Evolutionary conservation across 2,888 invertebrate genomes (phyloP), one percentile per base, ranked within the genome.

Genomic region (Amphiduros pacificus): DNA sequence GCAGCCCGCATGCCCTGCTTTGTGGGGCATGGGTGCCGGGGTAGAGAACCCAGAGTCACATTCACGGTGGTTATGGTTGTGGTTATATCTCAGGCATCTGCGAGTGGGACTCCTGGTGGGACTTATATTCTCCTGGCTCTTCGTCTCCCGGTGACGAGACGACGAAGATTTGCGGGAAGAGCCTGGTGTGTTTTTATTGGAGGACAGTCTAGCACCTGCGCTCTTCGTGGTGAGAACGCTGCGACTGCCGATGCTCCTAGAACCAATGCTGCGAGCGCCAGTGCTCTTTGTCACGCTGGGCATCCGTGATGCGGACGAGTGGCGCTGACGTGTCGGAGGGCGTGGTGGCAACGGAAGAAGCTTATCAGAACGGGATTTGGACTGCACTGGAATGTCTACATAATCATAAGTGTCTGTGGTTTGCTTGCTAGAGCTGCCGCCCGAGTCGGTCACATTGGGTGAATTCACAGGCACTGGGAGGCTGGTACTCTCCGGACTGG

Each of bases 401-500:
- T 65, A 67, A 53, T 67, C 67, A 36, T 67, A 67, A 27, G 48
- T 61, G 52, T 67, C 67, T 2, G 67, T 65, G 28, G 63, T 67
- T 27, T 60, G 67, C n/a, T 60, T 56, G 28, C 62, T 62, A 6
- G 58, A 58, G 20, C 58, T 58, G n/a, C 64, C 64, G n/a, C 64
- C 64, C 1, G 67, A 67, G 55, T 65, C 65, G 9, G 67, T 67
- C 29, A 65, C 57, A 31, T 66, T 66, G n/a, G 67, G 67, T 22
- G 67, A 67, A 55, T 67, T 67, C 17, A 66, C 64, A 14, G 66
- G 66, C 4, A 66, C 66, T 14, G 59, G 44, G 29, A 66, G 31
- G 28, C 50, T 52, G 14, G 59, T 65, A 24, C 58, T 64, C 20
- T 64, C 61, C 24, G 63, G 60, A 6, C 58, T 64, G 11, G 58